Evolutionary conservation across 2,113 vertebrate genomes (phyloP), one percentile per base, ranked within the genome.

Genomic region (Anolis sagrei): DNA sequence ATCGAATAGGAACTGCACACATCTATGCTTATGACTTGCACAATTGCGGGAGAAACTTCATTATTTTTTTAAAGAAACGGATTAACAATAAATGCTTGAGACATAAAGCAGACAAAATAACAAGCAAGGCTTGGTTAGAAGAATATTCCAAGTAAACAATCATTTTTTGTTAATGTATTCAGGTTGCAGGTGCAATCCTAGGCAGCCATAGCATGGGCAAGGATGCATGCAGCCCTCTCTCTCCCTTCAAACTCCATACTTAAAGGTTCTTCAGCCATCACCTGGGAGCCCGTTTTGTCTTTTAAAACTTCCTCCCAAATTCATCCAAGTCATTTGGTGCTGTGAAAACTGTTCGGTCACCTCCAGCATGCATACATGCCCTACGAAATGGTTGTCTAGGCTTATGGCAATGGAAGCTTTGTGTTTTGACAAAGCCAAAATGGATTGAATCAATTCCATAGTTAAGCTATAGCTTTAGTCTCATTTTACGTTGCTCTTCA

Each of bases 141-240:
- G 93, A 90, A 66, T 96, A 92, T 34, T 96, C 92, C 90, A 92
- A 89, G 88, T 89, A 87, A 90, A 76, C 10, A 61, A 79, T 73
- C 94, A 93, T 95, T 93, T 95, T 88, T 95, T 94, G 14, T 94
- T 94, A 90, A 93, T 95, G 93, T 96, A 96, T 95, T 95, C 75
- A 36, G 86, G 91, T 85, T 64, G 77, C 3, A 32, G 44, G n/a
- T 16, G n/a, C 78, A 80, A 72, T 80, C 61, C 36, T 73, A 85
- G 83, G 19, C 83, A 69, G 49, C 58, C 39, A 76, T 32, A 74
- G 70, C 34, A 44, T 23, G 36, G 79, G 16, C 39, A 44, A 32
- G 44, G 13, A 19, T 6, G 18, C 25, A 54, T 34, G 27, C 61
- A 48, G 21, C 18, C 36, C 29, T 75, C 27, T 64, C 29, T 75